phyloP scores from a whole-genome alignment of 2,797 vertebrate species.

The Enteromius argenteus region DNA sequence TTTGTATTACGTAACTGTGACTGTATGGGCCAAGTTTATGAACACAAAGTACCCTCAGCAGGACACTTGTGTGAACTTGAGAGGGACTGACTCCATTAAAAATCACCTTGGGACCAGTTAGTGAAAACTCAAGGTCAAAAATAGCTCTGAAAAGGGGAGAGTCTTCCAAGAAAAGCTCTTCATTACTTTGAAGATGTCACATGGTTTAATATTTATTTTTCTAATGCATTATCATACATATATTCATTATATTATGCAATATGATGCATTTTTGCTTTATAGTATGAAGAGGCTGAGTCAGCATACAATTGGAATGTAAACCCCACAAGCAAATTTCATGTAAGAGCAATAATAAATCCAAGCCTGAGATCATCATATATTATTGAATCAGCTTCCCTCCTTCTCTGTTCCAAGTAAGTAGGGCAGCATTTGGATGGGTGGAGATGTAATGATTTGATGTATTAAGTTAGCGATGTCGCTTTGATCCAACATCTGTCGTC shows the following conservation, averaged over 20 bases:
- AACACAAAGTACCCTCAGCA: background rate
- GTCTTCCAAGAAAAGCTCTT: background rate
- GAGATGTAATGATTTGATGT: conserved; percentile 38
- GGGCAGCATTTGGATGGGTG: conserved; percentile 49
- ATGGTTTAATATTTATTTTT: conserved; percentile 10
- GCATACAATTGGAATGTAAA: background rate
- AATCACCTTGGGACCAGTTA: conserved; percentile 16
- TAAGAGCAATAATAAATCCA: background rate
- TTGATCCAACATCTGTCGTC: conserved; percentile 56
- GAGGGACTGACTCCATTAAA: conserved; percentile 5
- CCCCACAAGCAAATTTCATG: background rate
- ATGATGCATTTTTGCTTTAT: background rate
- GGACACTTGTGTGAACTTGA: conserved; percentile 1
- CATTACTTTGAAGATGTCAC: background rate
- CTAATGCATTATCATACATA: background rate
- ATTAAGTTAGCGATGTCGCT: conserved; percentile 53
- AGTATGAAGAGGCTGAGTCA: background rate
- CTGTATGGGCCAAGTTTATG: background rate
- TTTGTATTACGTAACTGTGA: background rate
- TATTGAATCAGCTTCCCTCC: background rate
- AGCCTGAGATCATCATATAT: background rate
- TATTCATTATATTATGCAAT: background rate
- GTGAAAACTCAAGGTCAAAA: conserved; percentile 9
- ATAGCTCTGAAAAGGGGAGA: background rate
- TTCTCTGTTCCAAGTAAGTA: conserved; percentile 33